Conservation (phyloP, 2,888 invertebrate species). For the Rutpela maculata region DNA sequence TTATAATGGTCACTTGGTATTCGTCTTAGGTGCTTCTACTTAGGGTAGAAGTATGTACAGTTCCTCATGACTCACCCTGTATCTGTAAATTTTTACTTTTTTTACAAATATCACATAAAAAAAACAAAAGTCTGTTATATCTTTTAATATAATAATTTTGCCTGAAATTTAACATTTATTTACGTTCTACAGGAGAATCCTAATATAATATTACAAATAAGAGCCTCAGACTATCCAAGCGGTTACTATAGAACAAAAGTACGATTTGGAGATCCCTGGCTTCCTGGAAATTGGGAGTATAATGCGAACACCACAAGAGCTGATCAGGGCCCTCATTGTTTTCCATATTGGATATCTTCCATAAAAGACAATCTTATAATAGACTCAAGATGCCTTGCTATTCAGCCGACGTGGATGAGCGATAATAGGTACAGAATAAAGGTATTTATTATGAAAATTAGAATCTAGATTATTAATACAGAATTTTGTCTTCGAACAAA, state of each 20-base stretch:
- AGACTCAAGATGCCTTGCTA: conserved; percentile 83
- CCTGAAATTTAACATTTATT: background rate
- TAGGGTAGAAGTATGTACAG: too few relatives aligned
- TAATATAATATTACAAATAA: conserved; percentile 71
- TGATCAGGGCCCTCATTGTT: conserved; percentile 77
- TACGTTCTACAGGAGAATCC: conserved; percentile 72
- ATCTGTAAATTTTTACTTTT: too few relatives aligned
- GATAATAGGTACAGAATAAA: conserved; percentile 75
- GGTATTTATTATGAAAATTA: conserved; percentile 64
- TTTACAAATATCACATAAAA: too few relatives aligned
- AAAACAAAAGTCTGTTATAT: too few relatives aligned
- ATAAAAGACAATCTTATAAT: conserved; percentile 76
- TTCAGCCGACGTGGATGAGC: conserved; percentile 91
- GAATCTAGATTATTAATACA: background rate
- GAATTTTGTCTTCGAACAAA: too few relatives aligned
- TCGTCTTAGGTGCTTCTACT: too few relatives aligned
- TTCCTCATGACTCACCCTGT: too few relatives aligned
- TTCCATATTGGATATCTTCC: conserved; percentile 85
- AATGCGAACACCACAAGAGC: conserved; percentile 61
- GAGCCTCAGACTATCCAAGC: conserved; percentile 69
- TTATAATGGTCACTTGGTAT: too few relatives aligned
- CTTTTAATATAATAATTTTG: too few relatives aligned
- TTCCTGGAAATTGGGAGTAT: conserved; percentile 80
- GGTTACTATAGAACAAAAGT: conserved; percentile 76
- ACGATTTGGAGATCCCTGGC: conserved; percentile 76